Percentiles rank a stretch among this genome's conserved stretches.
Conservation (phyloP, 2,797 vertebrate species). For the Octomys mimax region DNA sequence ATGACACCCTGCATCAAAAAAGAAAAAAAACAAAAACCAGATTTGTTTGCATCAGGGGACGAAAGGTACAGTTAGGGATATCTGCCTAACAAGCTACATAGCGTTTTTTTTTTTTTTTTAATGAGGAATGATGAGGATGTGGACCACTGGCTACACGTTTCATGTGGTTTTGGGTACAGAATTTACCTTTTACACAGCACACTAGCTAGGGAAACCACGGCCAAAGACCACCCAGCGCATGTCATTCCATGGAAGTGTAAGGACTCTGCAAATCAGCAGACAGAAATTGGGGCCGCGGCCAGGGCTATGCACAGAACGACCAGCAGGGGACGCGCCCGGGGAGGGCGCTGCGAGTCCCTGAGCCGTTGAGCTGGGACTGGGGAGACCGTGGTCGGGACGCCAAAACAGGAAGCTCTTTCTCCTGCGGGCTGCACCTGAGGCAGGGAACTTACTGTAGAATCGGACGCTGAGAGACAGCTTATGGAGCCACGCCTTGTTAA, state of each 20-base stretch:
- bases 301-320: background rate
- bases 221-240: background rate
- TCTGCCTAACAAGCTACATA: background rate
- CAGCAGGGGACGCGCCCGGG: constrained; percentile 10
- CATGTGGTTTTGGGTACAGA: background rate
- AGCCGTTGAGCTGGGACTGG: background rate
- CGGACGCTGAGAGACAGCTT: background rate
- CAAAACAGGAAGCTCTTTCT: background rate
- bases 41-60: constrained; percentile 35
- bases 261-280: background rate
- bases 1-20: too few relatives aligned
- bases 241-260: background rate
- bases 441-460: background rate
- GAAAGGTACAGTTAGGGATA: background rate
- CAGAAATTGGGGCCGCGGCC: background rate
- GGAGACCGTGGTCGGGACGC: background rate
- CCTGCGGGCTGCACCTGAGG: background rate
- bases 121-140: background rate
- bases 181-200: constrained; percentile 12
- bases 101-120: background rate
- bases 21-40: background rate
- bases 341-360: background rate
- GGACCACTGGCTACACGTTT: background rate
- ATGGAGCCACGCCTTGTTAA: background rate
- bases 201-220: background rate